A percentile compares a stretch with the other conserved stretches of the same genome.
Conservation (phyloP, 1,140 invertebrate genomes). For the Hyphantria cunea region DNA sequence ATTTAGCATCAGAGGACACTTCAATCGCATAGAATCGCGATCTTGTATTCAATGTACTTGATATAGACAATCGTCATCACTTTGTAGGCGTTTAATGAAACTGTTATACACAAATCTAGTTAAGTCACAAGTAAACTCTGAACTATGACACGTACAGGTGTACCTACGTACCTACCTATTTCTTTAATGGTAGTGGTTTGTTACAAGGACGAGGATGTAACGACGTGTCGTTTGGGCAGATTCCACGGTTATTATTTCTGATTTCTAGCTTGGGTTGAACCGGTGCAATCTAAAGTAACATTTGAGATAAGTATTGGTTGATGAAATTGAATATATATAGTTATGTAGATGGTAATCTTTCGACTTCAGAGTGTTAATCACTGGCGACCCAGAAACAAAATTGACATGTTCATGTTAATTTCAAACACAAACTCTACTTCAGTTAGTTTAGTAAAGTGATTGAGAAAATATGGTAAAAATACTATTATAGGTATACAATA, state of each 20-base stretch:
- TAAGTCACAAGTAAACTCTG: constrained; percentile 46
- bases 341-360: no score
- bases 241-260: constrained; percentile 40
- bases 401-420: constrained; percentile 8
- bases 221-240: constrained; percentile 33
- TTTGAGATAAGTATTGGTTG: constrained; percentile 28
- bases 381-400: constrained; percentile 13
- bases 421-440: no score
- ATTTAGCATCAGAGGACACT: no score
- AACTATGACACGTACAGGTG: constrained; percentile 50
- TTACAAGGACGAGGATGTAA: constrained; percentile 28
- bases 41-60: no score
- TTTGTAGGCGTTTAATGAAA: no score
- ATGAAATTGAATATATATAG: no score
- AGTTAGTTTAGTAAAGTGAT: no score
- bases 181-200: constrained; percentile 29
- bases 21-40: no score
- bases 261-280: constrained; percentile 40
- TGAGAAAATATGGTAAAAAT: no score
- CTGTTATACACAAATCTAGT: no score
- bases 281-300: constrained; percentile 35
- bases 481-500: no score
- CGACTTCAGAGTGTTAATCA: constrained; percentile 19
- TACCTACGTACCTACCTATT: constrained; percentile 38
- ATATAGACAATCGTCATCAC: no score